Percentiles rank a stretch among this genome's conserved stretches.
These are phyloP conservation scores for Neoascia interrupta DNA, from an alignment of 2,888 invertebrate species.

Conservation along the genomic window DNA sequence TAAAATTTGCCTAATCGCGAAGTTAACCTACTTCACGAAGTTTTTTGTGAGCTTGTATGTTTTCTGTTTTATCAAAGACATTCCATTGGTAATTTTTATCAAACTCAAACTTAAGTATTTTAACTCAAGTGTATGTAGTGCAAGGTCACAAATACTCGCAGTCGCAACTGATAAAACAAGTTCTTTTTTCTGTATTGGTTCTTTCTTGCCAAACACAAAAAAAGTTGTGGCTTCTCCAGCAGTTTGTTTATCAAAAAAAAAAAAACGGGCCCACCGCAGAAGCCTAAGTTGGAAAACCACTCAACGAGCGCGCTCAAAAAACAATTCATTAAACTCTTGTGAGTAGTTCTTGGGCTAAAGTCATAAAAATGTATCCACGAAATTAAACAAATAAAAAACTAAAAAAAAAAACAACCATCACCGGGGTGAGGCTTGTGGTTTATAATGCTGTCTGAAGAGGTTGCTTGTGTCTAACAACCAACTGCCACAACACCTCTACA, in stretches of 20 bases:
- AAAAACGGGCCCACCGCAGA: constrained; percentile 8
- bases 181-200: constrained; percentile 1
- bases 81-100: constrained; percentile 32
- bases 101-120: constrained; percentile 25
- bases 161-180: constrained; percentile 41
- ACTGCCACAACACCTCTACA: constrained; percentile 39
- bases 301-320: constrained; percentile 15
- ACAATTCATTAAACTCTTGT: constrained; percentile 18
- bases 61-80: too few relatives aligned
- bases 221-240: neutral
- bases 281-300: constrained; percentile 10
- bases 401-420: constrained; percentile 4
- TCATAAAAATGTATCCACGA: constrained; percentile 15
- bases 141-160: constrained; percentile 44
- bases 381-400: constrained; percentile 5
- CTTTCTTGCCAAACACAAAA: neutral
- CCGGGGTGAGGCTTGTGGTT: constrained; percentile 3
- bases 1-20: too few relatives aligned
- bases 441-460: constrained; percentile 18
- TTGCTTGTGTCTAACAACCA: constrained; percentile 48
- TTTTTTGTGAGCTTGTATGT: too few relatives aligned
- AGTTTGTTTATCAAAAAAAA: constrained; percentile 11
- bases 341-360: constrained; percentile 9
- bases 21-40: too few relatives aligned
- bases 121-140: constrained; percentile 29